Conservation (phyloP, 2,888 invertebrate genomes). For the Steinernema hermaphroditum region DNA sequence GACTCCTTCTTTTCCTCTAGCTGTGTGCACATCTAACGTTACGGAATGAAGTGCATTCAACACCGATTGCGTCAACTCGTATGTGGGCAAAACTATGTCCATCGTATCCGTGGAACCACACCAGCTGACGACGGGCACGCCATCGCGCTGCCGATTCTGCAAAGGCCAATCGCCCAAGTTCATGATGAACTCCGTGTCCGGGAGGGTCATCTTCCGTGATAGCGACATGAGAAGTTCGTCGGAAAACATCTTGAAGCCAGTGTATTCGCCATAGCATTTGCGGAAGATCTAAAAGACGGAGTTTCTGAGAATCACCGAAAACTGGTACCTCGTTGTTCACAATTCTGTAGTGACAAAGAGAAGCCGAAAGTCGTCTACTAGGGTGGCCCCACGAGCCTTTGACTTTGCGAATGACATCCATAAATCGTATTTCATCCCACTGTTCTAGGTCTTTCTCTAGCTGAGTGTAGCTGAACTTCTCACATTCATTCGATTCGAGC, state of each 20-base stretch:
- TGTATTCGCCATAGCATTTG: conserved; percentile 88
- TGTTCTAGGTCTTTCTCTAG: conserved; percentile 17
- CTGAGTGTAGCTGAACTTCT: conserved; percentile 17
- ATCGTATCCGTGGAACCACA: conserved; percentile 83
- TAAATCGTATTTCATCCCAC: conserved; percentile 25
- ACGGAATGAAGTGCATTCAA: conserved; percentile 31
- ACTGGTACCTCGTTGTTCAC: conserved; percentile 32
- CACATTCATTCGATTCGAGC: conserved; percentile 68
- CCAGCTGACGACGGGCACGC: conserved; percentile 88
- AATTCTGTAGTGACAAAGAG: conserved; percentile 34
- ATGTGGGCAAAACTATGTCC: conserved; percentile 92
- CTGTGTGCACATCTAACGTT: conserved; percentile 32
- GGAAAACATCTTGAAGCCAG: conserved; percentile 92
- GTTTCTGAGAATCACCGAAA: too few relatives aligned
- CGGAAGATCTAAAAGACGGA: conserved; percentile 76
- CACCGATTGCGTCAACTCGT: conserved; percentile 84
- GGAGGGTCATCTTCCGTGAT: conserved; percentile 78
- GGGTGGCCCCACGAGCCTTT: conserved; percentile 7
- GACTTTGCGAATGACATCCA: neutral
- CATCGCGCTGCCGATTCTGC: conserved; percentile 65
- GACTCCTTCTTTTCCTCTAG: conserved; percentile 8
- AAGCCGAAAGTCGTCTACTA: conserved; percentile 8
- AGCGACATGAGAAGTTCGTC: conserved; percentile 84
- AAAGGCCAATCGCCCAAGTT: conserved; percentile 97
- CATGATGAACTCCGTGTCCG: conserved; percentile 85